A percentile compares a stretch with the other conserved stretches of the same genome.
phyloP scores from a whole-genome alignment of 2,113 vertebrate species.

The Seriola aureovittata region DNA sequence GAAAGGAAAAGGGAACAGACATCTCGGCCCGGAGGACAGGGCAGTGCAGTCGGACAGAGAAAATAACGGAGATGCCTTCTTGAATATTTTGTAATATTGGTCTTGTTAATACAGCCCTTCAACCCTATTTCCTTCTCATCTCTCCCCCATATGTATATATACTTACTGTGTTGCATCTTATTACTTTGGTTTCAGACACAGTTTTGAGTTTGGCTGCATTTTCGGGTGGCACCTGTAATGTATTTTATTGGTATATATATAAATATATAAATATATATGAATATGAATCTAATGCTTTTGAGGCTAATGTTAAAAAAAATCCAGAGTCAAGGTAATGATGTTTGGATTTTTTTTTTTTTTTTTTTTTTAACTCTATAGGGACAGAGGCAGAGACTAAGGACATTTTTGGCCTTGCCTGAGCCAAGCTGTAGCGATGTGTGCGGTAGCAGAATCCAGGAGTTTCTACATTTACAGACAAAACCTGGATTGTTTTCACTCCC shows the following conservation, averaged over 20 bases:
- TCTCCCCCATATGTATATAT: constrained; percentile 89
- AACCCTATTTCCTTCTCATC: constrained; percentile 53
- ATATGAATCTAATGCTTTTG: constrained; percentile 74
- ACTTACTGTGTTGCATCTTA: constrained; percentile 80
- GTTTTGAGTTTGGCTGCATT: constrained; percentile 92
- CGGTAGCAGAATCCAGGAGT: constrained; percentile 43
- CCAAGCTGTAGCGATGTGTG: constrained; percentile 60
- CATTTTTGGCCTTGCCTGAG: constrained; percentile 58
- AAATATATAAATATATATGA: constrained; percentile 73
- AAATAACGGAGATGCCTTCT: constrained; percentile 91
- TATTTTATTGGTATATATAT: constrained; percentile 85
- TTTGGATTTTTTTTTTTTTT: constrained; percentile 34
- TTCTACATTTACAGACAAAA: constrained; percentile 35
- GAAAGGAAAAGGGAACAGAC: constrained; percentile 77
- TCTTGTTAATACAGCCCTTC: constrained; percentile 92
- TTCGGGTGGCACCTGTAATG: constrained; percentile 95
- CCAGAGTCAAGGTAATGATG: constrained; percentile 45
- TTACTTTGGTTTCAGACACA: constrained; percentile 89
- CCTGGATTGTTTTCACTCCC: constrained; percentile 17
- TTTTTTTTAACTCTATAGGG: constrained; percentile 48
- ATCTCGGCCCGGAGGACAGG: constrained; percentile 56
- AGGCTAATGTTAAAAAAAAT: constrained; percentile 67
- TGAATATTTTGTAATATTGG: constrained; percentile 99
- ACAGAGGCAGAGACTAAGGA: constrained; percentile 63
- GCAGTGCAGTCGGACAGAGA: constrained; percentile 66